phyloP scores from a whole-genome alignment of 1,140 invertebrate species.

The Battus philenor region DNA sequence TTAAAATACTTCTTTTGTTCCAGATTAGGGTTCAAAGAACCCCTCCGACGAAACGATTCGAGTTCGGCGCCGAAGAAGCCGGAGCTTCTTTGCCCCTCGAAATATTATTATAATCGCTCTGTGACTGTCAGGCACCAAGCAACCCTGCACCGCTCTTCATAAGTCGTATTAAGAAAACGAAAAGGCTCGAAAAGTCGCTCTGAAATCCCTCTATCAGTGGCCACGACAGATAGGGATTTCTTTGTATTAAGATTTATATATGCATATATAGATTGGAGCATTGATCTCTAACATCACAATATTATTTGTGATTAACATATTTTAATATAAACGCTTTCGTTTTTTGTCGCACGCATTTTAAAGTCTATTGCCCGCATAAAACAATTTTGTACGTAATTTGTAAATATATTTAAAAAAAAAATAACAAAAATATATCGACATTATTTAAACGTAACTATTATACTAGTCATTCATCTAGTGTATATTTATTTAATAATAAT shows the following conservation, averaged over 20 bases:
- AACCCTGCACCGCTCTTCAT: constrained; percentile 59
- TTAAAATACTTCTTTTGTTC: constrained; percentile 37
- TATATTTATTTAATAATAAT: constrained; percentile 55
- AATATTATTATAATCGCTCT: constrained; percentile 57
- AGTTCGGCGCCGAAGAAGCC: constrained; percentile 40
- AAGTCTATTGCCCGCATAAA: constrained; percentile 41
- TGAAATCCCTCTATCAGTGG: constrained; percentile 57
- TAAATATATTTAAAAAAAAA: constrained; percentile 33
- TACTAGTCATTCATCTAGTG: constrained; percentile 74
- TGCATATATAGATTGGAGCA: constrained; percentile 66
- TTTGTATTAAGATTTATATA: constrained; percentile 51
- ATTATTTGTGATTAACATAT: constrained; percentile 48
- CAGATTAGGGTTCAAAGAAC: constrained; percentile 52
- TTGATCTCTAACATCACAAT: constrained; percentile 73
- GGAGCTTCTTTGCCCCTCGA: constrained; percentile 43
- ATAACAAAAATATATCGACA: constrained; percentile 40
- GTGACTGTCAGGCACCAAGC: constrained; percentile 57
- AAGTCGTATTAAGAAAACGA: constrained; percentile 52
- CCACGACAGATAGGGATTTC: constrained; percentile 54
- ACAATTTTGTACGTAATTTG: constrained; percentile 34
- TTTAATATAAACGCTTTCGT: constrained; percentile 30
- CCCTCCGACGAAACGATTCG: constrained; percentile 66
- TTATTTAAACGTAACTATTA: constrained; percentile 55
- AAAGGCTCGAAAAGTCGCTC: constrained; percentile 39
- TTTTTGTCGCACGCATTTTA: constrained; percentile 45